phyloP scores from a whole-genome alignment of 2,888 invertebrate species.

The Acanthosepion esculentum region DNA sequence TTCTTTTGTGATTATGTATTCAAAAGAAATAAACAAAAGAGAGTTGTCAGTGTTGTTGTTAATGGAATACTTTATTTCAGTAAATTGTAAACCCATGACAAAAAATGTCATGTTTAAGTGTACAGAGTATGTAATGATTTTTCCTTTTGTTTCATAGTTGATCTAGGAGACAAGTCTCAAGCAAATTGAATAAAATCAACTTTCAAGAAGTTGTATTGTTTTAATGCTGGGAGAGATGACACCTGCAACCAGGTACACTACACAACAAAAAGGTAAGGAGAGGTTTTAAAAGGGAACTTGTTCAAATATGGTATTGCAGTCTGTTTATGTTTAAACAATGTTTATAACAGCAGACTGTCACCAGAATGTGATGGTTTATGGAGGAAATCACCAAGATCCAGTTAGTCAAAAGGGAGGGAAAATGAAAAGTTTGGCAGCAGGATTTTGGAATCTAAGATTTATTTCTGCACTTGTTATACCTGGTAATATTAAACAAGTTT shows the following conservation, averaged over 20 bases:
- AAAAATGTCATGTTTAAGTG: conserved; percentile 8
- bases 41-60: background rate
- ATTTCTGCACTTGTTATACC: no score
- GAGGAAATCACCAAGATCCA: background rate
- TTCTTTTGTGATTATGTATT: no score
- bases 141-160: background rate
- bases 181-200: background rate
- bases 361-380: background rate
- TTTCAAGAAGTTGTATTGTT: background rate
- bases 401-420: no score
- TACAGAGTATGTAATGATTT: background rate
- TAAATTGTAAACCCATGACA: background rate
- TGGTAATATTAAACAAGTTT: background rate
- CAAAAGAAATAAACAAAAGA: no score
- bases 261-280: background rate
- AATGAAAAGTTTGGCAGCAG: background rate
- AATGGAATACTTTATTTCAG: conserved; percentile 33
- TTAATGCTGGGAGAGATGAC: conserved; percentile 17
- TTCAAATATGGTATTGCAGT: background rate
- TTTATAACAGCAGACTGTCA: background rate
- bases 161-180: conserved; percentile 4
- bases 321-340: background rate
- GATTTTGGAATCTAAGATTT: no score
- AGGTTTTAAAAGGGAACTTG: no score
- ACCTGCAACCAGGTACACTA: background rate